Conservation (phyloP, 2,888 invertebrate genomes). For the Altica lythri region DNA sequence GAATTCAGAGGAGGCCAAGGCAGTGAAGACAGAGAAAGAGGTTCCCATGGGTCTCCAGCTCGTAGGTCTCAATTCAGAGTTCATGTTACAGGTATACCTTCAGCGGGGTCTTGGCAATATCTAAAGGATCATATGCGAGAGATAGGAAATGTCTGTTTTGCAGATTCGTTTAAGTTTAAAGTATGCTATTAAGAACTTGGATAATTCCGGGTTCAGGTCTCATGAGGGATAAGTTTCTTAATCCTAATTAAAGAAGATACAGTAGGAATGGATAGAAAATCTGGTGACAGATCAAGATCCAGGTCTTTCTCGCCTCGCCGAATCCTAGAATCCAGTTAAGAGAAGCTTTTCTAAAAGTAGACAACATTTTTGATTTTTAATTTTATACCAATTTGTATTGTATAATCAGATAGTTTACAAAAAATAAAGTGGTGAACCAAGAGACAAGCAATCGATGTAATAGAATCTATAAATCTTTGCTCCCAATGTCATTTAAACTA, state of each 20-base stretch:
- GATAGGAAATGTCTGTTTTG: slow-evolving; percentile 98
- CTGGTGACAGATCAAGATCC: slow-evolving; percentile 70
- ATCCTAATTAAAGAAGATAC: slow-evolving; percentile 95
- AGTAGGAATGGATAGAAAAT: slow-evolving; percentile 67
- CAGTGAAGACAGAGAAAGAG: slow-evolving; percentile 60
- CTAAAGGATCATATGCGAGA: slow-evolving; percentile 99
- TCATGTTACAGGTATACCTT: slow-evolving; percentile 87
- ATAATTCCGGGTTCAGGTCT: slow-evolving; percentile 97
- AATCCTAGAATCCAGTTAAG: slow-evolving; percentile 90
- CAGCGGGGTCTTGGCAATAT: slow-evolving; percentile 94
- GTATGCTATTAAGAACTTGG: slow-evolving; percentile 96
- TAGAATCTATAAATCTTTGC: slow-evolving; percentile 6
- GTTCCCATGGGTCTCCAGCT: slow-evolving; percentile 85
- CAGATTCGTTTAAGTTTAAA: slow-evolving; percentile 99
- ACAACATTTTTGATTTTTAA: slow-evolving; percentile 63
- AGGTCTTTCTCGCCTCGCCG: slow-evolving; percentile 77
- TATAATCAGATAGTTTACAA: slow-evolving; percentile 33
- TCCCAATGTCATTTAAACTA: neutral
- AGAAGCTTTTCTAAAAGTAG: slow-evolving; percentile 82
- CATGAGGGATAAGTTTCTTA: slow-evolving; percentile 90
- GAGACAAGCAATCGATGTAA: neutral
- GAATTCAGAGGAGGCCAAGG: slow-evolving; percentile 61
- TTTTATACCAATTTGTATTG: slow-evolving; percentile 30
- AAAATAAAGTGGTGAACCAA: too few relatives aligned
- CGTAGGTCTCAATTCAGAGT: slow-evolving; percentile 94